Conservation (phyloP, 1,140 invertebrate genomes). For the Hermetia illucens region DNA sequence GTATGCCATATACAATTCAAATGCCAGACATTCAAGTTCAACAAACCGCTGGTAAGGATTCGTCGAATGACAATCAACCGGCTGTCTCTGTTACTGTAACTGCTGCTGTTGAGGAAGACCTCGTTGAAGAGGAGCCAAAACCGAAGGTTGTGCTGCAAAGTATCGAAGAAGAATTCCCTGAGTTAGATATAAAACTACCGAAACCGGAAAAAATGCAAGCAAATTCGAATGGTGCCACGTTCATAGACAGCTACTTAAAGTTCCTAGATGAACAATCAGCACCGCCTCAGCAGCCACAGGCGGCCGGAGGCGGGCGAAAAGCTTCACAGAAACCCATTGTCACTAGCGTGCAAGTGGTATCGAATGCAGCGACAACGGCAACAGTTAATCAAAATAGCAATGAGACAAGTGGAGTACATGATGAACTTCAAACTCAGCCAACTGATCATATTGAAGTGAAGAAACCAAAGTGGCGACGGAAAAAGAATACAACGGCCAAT, state of each 20-base stretch:
- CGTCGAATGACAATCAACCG: conserved; percentile 24
- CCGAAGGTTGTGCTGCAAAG: conserved; percentile 24
- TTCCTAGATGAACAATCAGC: no score
- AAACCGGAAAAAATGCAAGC: no score
- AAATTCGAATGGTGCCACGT: no score
- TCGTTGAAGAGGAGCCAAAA: conserved; percentile 21
- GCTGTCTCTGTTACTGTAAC: conserved; percentile 7
- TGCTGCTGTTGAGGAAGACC: conserved; percentile 12
- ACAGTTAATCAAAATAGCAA: conserved; percentile 16
- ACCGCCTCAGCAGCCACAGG: no score
- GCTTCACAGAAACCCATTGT: conserved; percentile 4
- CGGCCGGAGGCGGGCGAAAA: no score
- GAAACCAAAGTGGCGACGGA: conserved; percentile 3
- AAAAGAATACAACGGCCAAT: conserved; percentile 18
- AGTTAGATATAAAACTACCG: no score
- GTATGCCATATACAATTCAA: background rate
- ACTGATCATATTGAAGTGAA: no score
- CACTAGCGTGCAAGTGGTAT: conserved; percentile 7
- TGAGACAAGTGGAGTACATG: no score
- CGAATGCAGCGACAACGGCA: conserved; percentile 18
- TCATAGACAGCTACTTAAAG: no score
- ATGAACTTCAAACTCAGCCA: no score
- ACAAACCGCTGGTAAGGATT: conserved; percentile 20
- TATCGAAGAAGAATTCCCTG: conserved; percentile 23
- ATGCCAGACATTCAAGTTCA: background rate